phyloP scores from a whole-genome alignment of 2,888 invertebrate species.

The Agrotis puta region DNA sequence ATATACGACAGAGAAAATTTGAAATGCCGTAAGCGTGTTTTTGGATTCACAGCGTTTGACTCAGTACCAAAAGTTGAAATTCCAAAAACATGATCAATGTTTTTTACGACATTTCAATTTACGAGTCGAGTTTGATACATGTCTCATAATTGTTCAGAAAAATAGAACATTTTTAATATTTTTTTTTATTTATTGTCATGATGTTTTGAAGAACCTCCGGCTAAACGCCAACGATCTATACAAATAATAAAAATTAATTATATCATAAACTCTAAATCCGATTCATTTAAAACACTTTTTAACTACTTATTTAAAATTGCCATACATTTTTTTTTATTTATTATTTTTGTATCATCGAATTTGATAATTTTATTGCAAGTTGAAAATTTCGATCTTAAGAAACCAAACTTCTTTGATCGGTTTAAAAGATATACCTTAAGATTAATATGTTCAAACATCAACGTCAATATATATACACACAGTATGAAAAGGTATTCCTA shows the following conservation, averaged over 20 bases:
- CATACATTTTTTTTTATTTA: slow-evolving; percentile 59
- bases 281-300: slow-evolving; percentile 60
- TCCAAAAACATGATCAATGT: background rate
- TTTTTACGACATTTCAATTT: background rate
- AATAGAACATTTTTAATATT: slow-evolving; percentile 77
- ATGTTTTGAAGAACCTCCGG: slow-evolving; percentile 75
- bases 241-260: slow-evolving; percentile 66
- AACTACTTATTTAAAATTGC: slow-evolving; percentile 64
- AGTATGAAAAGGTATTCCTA: slow-evolving; percentile 82
- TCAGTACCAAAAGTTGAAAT: background rate
- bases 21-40: background rate
- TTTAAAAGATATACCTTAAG: slow-evolving; percentile 77
- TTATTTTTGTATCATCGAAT: slow-evolving; percentile 51
- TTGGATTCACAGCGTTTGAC: background rate
- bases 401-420: slow-evolving; percentile 59
- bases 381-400: slow-evolving; percentile 62
- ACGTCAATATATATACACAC: slow-evolving; percentile 82
- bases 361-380: slow-evolving; percentile 70
- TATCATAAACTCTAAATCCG: slow-evolving; percentile 63
- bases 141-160: slow-evolving; percentile 74
- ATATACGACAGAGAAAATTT: slow-evolving; percentile 16
- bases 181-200: slow-evolving; percentile 86
- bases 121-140: slow-evolving; percentile 46
- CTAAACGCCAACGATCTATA: slow-evolving; percentile 62
- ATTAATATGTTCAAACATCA: slow-evolving; percentile 82